Evolutionary conservation across 2,113 vertebrate genomes (phyloP), one percentile per base, ranked within the genome.

Genomic region (Regulus satrapa): DNA sequence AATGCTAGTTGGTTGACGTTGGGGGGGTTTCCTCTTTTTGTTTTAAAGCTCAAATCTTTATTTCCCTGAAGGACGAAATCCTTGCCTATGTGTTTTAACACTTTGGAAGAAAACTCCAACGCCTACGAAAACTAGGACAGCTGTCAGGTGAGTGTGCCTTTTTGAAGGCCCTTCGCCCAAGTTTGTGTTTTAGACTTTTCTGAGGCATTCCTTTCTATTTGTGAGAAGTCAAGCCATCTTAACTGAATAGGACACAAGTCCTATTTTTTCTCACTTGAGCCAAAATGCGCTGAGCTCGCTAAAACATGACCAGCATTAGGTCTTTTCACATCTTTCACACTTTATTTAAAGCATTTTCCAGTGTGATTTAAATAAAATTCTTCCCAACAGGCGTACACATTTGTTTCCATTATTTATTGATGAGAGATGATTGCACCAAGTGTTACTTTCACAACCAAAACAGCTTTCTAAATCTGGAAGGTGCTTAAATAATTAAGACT

Each of bases 401-500:
- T 96, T 96, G 82, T 94, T 95, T 83, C 71, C 55, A 43, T 97
- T 78, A n/a, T 85, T 97, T 95, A 85, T 96, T 95, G 88, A 96
- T 96, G 93, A 94, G 78, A 62, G 61, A 51, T 55, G 75, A 94
- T 90, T 94, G 51, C 67, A 76, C n/a, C 0, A 0, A 88, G 51
- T 74, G 75, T 80, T 88, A 74, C 51, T 92, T 95, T 96, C 92
- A 90, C 92, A 96, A 93, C 41, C 89, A 83, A 94, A 96, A 80
- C 88, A 95, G 46, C 59, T 90, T 96, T 89, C 89, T 94, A 96
- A 93, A 94, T 95, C 81, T 92, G 81, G 88, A 94, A 95, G 25
- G 24, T 85, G 75, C 89, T 96, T 96, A 88, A 97, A 96, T 95
- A 96, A 97, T 96, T 95, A 94, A 97, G 85, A 73, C 8, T 73